These are phyloP conservation scores for Phrynocephalus versicolor DNA, from an alignment of 2,113 vertebrate genomes.

Conservation along the genomic window DNA sequence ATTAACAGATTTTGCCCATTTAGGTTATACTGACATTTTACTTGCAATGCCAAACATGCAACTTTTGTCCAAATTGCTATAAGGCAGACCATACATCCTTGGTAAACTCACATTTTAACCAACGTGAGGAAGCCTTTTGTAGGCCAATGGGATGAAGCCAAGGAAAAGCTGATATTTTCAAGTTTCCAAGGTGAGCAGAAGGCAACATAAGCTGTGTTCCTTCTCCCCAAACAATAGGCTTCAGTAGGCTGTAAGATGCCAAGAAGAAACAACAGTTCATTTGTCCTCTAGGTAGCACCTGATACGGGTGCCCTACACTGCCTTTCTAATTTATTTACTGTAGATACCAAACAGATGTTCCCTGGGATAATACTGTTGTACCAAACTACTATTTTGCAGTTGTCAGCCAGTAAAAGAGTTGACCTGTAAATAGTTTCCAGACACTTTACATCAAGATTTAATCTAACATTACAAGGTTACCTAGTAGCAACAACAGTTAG, in stretches of 20 bases:
- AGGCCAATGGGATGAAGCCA: not conserved
- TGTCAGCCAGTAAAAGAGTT: conserved; percentile 2
- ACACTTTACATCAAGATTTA: conserved; percentile 6
- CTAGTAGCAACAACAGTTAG: conserved; percentile 4
- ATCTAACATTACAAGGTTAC: conserved; percentile 4
- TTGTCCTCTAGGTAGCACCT: not conserved
- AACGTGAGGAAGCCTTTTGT: not conserved
- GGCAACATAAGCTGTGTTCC: not conserved
- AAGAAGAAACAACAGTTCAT: not conserved
- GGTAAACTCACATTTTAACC: not conserved
- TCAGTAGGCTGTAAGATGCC: not conserved
- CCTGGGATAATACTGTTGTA: not conserved
- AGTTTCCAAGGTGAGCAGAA: not conserved
- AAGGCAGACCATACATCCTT: not conserved
- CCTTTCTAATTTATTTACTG: not conserved
- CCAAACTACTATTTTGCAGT: conserved; percentile 7
- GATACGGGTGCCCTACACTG: not conserved
- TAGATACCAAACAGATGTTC: not conserved
- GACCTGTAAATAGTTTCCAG: conserved; percentile 15
- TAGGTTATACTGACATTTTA: not conserved
- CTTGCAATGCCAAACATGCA: not conserved
- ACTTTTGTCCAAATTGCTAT: not conserved
- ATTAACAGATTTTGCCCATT: not conserved
- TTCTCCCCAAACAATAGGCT: not conserved
- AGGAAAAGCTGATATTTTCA: not conserved